A percentile compares a stretch with the other conserved stretches of the same genome.
phyloP scores from a whole-genome alignment of 2,888 invertebrate species.

The Hirudinaria manillensis region DNA sequence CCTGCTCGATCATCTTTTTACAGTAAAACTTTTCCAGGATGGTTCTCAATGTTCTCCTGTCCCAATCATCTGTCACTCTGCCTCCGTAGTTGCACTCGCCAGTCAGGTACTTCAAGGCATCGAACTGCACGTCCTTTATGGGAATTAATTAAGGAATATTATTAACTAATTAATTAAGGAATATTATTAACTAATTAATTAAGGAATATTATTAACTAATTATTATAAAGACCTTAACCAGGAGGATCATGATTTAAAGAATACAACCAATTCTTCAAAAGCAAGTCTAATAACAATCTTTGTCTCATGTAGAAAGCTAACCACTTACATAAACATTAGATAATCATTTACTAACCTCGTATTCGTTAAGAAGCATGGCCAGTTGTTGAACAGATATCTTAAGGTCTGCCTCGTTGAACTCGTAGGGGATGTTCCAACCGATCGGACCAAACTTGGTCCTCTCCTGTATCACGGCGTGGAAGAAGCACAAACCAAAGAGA shows the following conservation, averaged over 20 bases:
- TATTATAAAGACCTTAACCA: not conserved
- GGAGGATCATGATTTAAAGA: too few species aligned
- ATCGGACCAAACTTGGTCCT: slow-evolving; percentile 57
- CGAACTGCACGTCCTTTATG: slow-evolving; percentile 54
- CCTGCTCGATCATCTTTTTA: slow-evolving; percentile 46
- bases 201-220: not conserved
- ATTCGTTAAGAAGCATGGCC: slow-evolving; percentile 56
- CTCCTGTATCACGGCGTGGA: slow-evolving; percentile 58
- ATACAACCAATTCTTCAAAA: not conserved
- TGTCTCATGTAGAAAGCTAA: too few species aligned
- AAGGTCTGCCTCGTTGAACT: slow-evolving; percentile 58
- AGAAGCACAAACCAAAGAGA: slow-evolving; percentile 57
- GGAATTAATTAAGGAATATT: not conserved
- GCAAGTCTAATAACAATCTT: not conserved
- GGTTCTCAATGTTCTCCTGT: slow-evolving; percentile 55
- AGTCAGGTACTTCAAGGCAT: slow-evolving; percentile 56
- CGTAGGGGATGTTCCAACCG: slow-evolving; percentile 59
- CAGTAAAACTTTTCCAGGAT: slow-evolving; percentile 55
- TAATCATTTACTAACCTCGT: slow-evolving; percentile 47
- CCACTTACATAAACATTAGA: not conserved
- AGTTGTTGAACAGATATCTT: slow-evolving; percentile 56
- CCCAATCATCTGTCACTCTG: slow-evolving; percentile 57
- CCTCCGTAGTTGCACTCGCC: slow-evolving; percentile 59
- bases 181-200: too few species aligned
- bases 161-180: not conserved